Conservation (phyloP, 2,797 vertebrate genomes). For the Mormyrus hasselquistii region DNA sequence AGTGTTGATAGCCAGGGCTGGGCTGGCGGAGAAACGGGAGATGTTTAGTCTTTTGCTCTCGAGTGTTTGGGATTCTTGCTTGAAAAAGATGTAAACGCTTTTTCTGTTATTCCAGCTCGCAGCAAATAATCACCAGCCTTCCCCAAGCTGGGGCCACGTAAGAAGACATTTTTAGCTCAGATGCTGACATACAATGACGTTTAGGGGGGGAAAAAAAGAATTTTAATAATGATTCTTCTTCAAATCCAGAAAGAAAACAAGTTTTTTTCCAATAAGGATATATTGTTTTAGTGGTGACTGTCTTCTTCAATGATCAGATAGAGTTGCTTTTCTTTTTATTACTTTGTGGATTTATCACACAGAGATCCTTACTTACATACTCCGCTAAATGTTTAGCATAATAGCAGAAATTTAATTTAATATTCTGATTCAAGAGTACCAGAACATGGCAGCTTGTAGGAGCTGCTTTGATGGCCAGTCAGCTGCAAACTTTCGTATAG, state of each 20-base stretch:
- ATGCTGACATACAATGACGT: background rate
- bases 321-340: background rate
- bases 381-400: background rate
- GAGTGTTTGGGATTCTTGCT: conserved; percentile 16
- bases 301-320: background rate
- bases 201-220: background rate
- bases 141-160: background rate
- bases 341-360: background rate
- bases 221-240: background rate
- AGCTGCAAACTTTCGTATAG: background rate
- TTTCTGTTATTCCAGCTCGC: conserved; percentile 1
- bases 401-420: background rate
- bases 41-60: conserved; percentile 19
- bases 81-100: conserved; percentile 13
- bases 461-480: background rate
- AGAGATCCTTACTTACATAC: background rate
- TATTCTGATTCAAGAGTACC: background rate
- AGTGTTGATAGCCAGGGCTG: background rate
- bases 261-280: background rate
- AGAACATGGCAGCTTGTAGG: background rate
- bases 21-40: background rate
- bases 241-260: background rate
- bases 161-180: background rate
- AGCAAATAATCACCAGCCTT: background rate
- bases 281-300: background rate